A percentile compares a stretch with the other conserved stretches of the same genome.
Conservation (phyloP, 2,888 invertebrate genomes). For the Scaptomyza parva region DNA sequence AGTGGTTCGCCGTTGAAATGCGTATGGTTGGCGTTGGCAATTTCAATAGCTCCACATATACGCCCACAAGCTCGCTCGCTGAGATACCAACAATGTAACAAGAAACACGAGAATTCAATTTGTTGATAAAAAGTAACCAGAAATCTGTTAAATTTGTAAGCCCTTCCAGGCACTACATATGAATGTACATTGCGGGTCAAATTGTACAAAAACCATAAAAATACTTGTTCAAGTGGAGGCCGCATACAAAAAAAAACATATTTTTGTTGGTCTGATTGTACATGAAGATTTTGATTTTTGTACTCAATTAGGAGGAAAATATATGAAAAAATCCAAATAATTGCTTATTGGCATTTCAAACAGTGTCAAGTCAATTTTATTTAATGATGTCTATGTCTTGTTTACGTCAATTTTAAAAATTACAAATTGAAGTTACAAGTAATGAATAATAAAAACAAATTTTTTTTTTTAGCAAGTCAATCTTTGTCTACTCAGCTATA, state of each 20-base stretch:
- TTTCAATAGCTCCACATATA: constrained; percentile 44
- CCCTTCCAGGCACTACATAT: constrained; percentile 5
- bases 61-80: constrained; percentile 10
- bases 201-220: neutral
- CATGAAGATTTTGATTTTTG: neutral
- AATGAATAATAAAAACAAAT: constrained; percentile 6
- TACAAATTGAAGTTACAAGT: neutral
- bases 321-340: neutral
- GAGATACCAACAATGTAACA: constrained; percentile 10
- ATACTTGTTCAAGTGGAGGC: neutral
- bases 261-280: neutral
- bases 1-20: constrained; percentile 37
- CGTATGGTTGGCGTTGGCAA: constrained; percentile 23
- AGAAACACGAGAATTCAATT: constrained; percentile 70
- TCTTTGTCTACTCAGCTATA: neutral
- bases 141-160: constrained; percentile 32
- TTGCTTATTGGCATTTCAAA: neutral
- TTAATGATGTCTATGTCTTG: neutral
- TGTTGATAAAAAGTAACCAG: constrained; percentile 48
- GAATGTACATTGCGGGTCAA: neutral
- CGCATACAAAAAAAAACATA: neutral
- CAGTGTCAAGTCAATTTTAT: constrained; percentile 7
- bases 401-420: neutral
- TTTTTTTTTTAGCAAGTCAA: constrained; percentile 7
- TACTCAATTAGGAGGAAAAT: neutral